Conservation (phyloP, 2,113 vertebrate species). For the Nothobranchius furzeri region DNA sequence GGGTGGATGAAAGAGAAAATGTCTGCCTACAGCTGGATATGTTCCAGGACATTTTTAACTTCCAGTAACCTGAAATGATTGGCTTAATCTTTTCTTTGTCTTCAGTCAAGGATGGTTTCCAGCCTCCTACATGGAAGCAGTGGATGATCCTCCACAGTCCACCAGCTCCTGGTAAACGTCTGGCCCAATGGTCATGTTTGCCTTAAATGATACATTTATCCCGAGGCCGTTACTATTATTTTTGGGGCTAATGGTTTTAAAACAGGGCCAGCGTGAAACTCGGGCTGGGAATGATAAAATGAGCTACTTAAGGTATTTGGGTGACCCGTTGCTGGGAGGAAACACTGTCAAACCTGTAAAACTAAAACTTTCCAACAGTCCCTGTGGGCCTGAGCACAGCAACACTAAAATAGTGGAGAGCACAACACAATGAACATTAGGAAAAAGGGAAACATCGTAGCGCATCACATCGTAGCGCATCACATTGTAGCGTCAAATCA, state of each 20-base stretch:
- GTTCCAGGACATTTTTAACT: background rate
- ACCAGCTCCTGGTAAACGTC: slow-evolving; percentile 56
- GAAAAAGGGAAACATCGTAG: too few relatives aligned
- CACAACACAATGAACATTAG: too few relatives aligned
- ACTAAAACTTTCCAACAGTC: slow-evolving; percentile 10
- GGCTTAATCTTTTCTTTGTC: background rate
- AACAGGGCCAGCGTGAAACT: slow-evolving; percentile 56
- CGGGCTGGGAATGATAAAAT: slow-evolving; percentile 40
- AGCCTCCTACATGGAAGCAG: slow-evolving; percentile 63
- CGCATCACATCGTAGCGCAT: background rate
- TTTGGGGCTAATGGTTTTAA: slow-evolving; percentile 38
- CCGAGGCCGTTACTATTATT: slow-evolving; percentile 29
- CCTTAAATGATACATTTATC: background rate
- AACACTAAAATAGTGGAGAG: background rate
- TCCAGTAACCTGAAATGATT: background rate
- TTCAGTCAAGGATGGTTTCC: slow-evolving; percentile 81
- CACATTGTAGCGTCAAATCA: too few relatives aligned
- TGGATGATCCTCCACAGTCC: slow-evolving; percentile 44
- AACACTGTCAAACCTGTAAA: slow-evolving; percentile 12
- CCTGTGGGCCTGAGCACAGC: background rate
- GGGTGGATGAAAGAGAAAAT: too few relatives aligned
- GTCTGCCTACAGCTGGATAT: background rate
- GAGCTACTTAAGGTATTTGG: slow-evolving; percentile 63
- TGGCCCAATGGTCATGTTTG: background rate
- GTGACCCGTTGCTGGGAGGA: slow-evolving; percentile 67